phyloP scores from a whole-genome alignment of 1,140 invertebrate genomes.

The Drusus annulatus region DNA sequence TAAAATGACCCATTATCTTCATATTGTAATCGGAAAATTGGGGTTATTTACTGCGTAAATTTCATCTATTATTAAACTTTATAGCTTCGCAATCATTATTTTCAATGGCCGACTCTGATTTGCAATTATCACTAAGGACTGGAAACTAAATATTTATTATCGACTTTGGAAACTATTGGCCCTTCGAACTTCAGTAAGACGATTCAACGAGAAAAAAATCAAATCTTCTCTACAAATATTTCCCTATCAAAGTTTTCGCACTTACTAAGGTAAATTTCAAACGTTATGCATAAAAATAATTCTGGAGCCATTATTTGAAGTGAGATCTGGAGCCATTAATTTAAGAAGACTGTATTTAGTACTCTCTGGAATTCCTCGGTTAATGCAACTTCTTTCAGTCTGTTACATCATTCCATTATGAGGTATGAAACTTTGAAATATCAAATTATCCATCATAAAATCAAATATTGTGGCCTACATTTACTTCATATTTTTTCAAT shows the following conservation, averaged over 20 bases:
- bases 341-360: no score
- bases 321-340: no score
- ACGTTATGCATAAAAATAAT: no score
- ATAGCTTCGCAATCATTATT: slow-evolving; percentile 35
- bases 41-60: slow-evolving; percentile 36
- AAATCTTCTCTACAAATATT: background rate
- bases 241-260: background rate
- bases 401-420: no score
- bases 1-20: slow-evolving; percentile 39
- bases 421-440: no score
- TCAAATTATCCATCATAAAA: no score
- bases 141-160: slow-evolving; percentile 17
- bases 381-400: no score
- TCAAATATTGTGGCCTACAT: no score
- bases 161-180: slow-evolving; percentile 8
- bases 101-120: slow-evolving; percentile 19
- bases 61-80: slow-evolving; percentile 41
- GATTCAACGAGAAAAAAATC: background rate
- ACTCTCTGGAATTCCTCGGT: no score
- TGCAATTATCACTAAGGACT: slow-evolving; percentile 5
- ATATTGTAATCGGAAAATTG: slow-evolving; percentile 45
- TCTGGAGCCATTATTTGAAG: no score
- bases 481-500: no score
- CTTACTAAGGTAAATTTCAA: no score
- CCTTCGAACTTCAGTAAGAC: background rate